Percentiles rank a stretch among this genome's conserved stretches.
These are phyloP conservation scores for Scaeva pyrastri DNA, from an alignment of 2,888 invertebrate genomes.

Conservation along the genomic window DNA sequence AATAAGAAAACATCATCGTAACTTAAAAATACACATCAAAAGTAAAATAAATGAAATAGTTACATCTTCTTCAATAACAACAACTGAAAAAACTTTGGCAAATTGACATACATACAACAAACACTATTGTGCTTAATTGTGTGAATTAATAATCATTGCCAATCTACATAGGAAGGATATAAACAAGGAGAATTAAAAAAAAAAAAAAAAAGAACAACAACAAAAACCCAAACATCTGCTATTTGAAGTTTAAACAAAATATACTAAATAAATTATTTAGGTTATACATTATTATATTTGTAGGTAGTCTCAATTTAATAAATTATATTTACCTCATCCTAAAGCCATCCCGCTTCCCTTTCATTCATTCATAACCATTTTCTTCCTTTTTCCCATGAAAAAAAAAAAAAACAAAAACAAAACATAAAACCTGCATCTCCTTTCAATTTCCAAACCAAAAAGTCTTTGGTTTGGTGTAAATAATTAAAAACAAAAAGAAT, in stretches of 20 bases:
- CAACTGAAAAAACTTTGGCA: conserved; percentile 59
- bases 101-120: conserved; percentile 27
- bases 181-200: conserved; percentile 17
- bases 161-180: conserved; percentile 38
- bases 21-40: conserved; percentile 48
- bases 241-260: conserved; percentile 74
- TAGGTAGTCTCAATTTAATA: conserved; percentile 77
- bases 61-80: conserved; percentile 55
- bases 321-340: conserved; percentile 68
- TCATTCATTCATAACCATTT: conserved; percentile 31
- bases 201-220: conserved; percentile 17
- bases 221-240: conserved; percentile 63
- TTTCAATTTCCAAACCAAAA: conserved; percentile 37
- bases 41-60: conserved; percentile 58
- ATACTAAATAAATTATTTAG: conserved; percentile 76
- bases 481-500: conserved; percentile 53
- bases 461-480: conserved; percentile 62
- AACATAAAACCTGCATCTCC: conserved; percentile 23
- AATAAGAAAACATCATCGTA: conserved; percentile 64
- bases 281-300: conserved; percentile 72
- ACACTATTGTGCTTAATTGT: conserved; percentile 52
- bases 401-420: conserved; percentile 5
- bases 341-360: background rate
- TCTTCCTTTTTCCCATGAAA: background rate
- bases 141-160: conserved; percentile 51